phyloP scores from a whole-genome alignment of 2,888 invertebrate genomes.

The Ellobium chinense region DNA sequence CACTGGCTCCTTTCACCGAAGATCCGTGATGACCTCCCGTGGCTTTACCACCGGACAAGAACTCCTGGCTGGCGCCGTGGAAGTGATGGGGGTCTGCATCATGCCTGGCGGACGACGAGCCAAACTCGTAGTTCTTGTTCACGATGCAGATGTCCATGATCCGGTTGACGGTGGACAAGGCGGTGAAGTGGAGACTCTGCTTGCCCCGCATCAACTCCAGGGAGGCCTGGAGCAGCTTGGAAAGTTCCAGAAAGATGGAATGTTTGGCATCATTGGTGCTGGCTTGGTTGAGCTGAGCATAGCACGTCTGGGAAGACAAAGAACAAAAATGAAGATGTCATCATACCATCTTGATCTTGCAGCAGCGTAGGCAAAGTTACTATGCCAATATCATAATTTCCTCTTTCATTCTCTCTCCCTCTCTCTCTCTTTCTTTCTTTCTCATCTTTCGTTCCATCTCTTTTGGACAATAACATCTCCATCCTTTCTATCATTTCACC shows the following conservation, averaged over 20 bases:
- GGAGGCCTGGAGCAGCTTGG: constrained; percentile 81
- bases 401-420: no score
- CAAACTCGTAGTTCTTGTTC: constrained; percentile 77
- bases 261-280: constrained; percentile 62
- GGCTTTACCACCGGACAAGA: background rate
- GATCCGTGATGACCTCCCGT: background rate
- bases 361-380: no score
- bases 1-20: constrained; percentile 1
- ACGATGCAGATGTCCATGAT: constrained; percentile 81
- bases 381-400: no score
- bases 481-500: no score
- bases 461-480: no score
- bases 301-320: no score
- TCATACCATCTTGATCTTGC: no score
- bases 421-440: no score
- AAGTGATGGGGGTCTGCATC: background rate
- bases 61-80: background rate
- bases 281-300: constrained; percentile 65
- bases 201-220: constrained; percentile 82
- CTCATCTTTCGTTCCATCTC: no score
- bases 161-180: constrained; percentile 82
- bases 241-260: constrained; percentile 79
- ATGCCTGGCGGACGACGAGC: constrained; percentile 50
- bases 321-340: no score
- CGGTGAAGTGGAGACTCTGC: constrained; percentile 83